Evolutionary conservation across 2,888 invertebrate species (phyloP), one percentile per base, ranked within the genome.

Genomic region (Monoplex corrugatus): DNA sequence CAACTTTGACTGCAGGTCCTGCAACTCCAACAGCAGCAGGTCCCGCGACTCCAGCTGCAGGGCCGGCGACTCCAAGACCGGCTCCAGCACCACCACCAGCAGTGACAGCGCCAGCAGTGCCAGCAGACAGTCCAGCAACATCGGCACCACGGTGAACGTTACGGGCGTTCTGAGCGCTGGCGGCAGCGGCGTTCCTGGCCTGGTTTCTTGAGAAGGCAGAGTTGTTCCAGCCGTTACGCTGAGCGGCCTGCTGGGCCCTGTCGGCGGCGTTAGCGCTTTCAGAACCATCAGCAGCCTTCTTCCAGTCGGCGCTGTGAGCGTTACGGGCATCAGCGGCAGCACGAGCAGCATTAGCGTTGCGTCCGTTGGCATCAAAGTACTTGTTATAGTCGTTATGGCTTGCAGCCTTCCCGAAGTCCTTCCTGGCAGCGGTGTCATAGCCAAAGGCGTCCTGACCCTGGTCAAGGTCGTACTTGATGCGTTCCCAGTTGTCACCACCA

Each of bases 401-500:
- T 44, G 78, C 43, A 0, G 85, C 44, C 78, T 87, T 40, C 32
- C 80, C 86, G 68, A 44, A 75, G 88, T 89, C 89, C 86, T 89
- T 87, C 87, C 86, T 88, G 86, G 43, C 40, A 38, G 80, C 87
- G 8, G 87, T 85, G 40, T 88, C 57, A 86, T 80, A 87, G 63
- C 89, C 89, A 86, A 89, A 89, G 38, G 35, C 45, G 68, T 89
- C 89, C 40, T 89, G 86, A n/a, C 38, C 28, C 88, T 89, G 86
- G 44, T 88, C 75, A 50, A 68, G 82, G 88, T 90, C 90, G 78
- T 86, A 89, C 78, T 88, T 88, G 78, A 89, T 86, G 28, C 89
- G 87, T 72, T 89, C 89, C 89, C 86, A 88, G 88, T 89, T 86
- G 82, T 88, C 89, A 28, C 89, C 89, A 44, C 88, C 89, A 19